Evolutionary conservation across 2,888 invertebrate species (phyloP), one percentile per base, ranked within the genome.

Genomic region (Phyto melanocephala): DNA sequence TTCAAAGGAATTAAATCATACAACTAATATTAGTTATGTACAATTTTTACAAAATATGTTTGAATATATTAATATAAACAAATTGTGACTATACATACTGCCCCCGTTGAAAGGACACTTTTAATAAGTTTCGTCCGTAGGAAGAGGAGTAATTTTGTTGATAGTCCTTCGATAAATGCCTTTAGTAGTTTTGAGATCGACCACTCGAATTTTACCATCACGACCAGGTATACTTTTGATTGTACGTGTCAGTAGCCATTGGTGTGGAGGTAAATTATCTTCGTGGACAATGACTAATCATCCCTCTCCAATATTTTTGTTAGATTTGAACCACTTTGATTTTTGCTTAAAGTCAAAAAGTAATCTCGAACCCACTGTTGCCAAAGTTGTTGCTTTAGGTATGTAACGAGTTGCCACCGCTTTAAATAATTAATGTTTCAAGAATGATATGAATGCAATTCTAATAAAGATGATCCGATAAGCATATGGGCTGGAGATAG

Each of bases 401-500:
- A n/a, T n/a, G n/a, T n/a, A n/a, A n/a, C n/a, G n/a, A n/a, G n/a
- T n/a, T n/a, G n/a, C n/a, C n/a, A n/a, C n/a, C n/a, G n/a, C n/a
- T n/a, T n/a, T n/a, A n/a, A n/a, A n/a, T n/a, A n/a, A n/a, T n/a
- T n/a, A n/a, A n/a, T n/a, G n/a, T n/a, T n/a, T n/a, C n/a, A n/a
- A n/a, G n/a, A n/a, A n/a, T n/a, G n/a, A n/a, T n/a, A n/a, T n/a
- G n/a, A n/a, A 1, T 45, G 45, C 10, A 58, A 10, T 1, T 56
- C 15, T 1, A 70, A 4, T 11, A 68, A 11, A 1, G 42, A 56
- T 11, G 80, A 13, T 15, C 35, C 56, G 72, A 35, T 84, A 78
- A 56, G 45, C 20, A 58, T 11, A 13, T 45, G 56, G 0, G n/a
- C 17, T 28, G 56, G 70, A 8, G 56, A 37, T n/a, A n/a, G n/a